A percentile compares a stretch with the other conserved stretches of the same genome.
Evolutionary conservation across 2,797 vertebrate species (phyloP).

Genomic region (Corythornis leucogaster): DNA sequence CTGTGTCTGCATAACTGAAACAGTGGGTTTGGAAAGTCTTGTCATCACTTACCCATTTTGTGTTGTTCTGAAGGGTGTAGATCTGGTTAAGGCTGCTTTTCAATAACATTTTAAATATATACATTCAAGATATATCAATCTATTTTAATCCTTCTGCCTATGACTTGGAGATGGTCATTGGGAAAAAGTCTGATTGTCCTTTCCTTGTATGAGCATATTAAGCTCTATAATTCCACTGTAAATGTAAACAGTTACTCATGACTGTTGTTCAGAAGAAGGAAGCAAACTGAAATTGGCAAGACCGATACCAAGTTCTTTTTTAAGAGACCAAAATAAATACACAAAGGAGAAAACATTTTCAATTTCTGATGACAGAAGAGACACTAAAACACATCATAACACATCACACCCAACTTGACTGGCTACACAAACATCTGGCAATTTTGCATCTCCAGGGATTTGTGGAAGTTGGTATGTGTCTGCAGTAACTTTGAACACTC

Average conservation of each 20-base stretch:
- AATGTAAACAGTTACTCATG: neutral
- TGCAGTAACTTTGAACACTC: slow-evolving; percentile 53
- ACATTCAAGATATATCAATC: neutral
- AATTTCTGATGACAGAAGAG: neutral
- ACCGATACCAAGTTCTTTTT: neutral
- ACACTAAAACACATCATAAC: neutral
- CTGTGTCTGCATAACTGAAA: slow-evolving; percentile 58
- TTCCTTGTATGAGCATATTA: neutral
- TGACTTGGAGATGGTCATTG: neutral
- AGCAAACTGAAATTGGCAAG: neutral
- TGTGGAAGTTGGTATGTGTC: slow-evolving; percentile 15
- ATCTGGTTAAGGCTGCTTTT: neutral
- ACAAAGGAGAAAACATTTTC: neutral
- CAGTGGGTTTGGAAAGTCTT: neutral
- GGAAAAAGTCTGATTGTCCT: neutral
- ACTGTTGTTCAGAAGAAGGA: neutral
- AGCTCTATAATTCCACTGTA: neutral
- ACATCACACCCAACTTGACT: neutral
- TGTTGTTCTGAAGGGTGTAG: neutral
- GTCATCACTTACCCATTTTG: neutral
- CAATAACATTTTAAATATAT: neutral
- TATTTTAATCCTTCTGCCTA: neutral
- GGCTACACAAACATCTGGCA: neutral
- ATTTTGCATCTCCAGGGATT: neutral
- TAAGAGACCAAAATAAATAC: neutral